A percentile compares a stretch with the other conserved stretches of the same genome.
Conservation (phyloP, 2,888 invertebrate genomes). For the Caenorhabditis angaria region DNA sequence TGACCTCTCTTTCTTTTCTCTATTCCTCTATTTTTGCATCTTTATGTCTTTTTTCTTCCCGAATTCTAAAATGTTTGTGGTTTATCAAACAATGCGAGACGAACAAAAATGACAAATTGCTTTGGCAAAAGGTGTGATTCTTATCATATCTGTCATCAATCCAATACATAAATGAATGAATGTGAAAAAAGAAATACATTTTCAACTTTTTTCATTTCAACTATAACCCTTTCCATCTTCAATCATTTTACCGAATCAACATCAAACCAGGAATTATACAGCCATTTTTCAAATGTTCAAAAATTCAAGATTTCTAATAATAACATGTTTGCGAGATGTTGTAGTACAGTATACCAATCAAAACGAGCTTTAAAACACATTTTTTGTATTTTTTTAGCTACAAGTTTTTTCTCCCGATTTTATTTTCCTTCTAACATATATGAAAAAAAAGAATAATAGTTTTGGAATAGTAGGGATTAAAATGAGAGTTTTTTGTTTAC, state of each 20-base stretch:
- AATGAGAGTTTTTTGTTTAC: no score
- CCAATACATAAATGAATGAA: no score
- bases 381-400: not conserved
- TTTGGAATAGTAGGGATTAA: not conserved
- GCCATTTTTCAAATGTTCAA: no score
- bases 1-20: constrained; percentile 7
- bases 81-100: constrained; percentile 2
- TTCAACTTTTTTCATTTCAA: not conserved
- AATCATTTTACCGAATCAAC: not conserved
- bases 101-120: not conserved
- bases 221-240: not conserved
- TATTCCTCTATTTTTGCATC: constrained; percentile 1
- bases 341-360: no score
- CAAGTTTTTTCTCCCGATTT: no score
- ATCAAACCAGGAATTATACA: no score
- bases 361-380: not conserved
- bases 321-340: no score
- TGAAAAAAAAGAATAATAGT: not conserved
- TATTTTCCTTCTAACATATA: no score
- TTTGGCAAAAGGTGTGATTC: not conserved
- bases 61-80: not conserved
- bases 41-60: no score
- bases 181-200: not conserved
- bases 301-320: no score
- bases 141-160: not conserved